These are phyloP conservation scores for Porites divaricata DNA, from an alignment of 92 coral and sea anemone genomes.

Conservation along the genomic window DNA sequence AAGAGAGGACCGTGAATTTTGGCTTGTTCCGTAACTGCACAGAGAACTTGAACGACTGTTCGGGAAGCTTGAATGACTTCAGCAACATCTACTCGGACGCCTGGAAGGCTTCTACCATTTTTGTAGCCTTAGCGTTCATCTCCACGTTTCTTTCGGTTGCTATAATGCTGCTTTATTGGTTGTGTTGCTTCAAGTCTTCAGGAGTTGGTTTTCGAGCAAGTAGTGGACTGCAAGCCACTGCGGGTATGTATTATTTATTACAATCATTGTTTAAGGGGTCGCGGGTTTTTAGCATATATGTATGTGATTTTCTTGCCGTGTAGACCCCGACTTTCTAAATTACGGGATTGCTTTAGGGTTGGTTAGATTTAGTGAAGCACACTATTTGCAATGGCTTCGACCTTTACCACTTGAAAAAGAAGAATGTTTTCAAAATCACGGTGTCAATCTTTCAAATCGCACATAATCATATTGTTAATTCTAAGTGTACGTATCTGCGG, in stretches of 20 bases:
- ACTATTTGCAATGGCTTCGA: background rate
- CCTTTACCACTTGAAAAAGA: background rate
- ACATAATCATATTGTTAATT: too few relatives aligned
- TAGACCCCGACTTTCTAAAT: background rate
- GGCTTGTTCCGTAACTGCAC: constrained; percentile 93
- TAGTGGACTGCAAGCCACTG: constrained; percentile 83
- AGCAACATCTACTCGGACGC: constrained; percentile 78
- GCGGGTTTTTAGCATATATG: background rate
- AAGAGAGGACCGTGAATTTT: constrained; percentile 68
- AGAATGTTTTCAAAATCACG: background rate
- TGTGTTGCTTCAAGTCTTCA: constrained; percentile 74
- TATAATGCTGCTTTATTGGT: constrained; percentile 77
- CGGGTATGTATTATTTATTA: constrained; percentile 63
- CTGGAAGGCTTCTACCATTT: constrained; percentile 90
- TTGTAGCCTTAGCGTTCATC: constrained; percentile 80
- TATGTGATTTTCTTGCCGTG: background rate
- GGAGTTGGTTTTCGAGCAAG: constrained; percentile 86
- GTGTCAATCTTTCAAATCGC: too few relatives aligned
- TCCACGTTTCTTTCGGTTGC: constrained; percentile 80
- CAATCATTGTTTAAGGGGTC: background rate
- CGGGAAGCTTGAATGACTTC: constrained; percentile 80
- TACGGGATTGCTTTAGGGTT: constrained; percentile 14
- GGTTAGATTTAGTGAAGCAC: background rate
- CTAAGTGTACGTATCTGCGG: too few relatives aligned
- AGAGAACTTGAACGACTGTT: constrained; percentile 68